A percentile compares a stretch with the other conserved stretches of the same genome.
Conservation (phyloP, 2,888 invertebrate species). For the Odontothrips loti region DNA sequence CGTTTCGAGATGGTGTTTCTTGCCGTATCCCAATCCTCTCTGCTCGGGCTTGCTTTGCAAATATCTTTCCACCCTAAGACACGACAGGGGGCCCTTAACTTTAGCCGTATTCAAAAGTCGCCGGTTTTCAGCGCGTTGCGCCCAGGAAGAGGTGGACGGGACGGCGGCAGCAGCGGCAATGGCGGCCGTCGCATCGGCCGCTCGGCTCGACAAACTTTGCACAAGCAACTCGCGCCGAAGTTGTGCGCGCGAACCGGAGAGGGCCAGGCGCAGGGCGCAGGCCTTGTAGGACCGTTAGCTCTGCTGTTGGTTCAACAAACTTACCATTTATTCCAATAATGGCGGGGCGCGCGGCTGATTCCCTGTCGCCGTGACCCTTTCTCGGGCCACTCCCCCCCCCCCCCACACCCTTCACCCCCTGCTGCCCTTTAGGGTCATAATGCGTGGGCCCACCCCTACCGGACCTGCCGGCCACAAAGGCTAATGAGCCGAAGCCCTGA, state of each 20-base stretch:
- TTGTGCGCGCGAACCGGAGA: not conserved
- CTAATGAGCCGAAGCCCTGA: not conserved
- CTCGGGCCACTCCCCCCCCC: not conserved
- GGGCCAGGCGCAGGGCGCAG: not conserved
- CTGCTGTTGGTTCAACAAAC: conserved; percentile 3
- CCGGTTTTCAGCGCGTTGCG: not conserved
- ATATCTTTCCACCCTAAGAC: too few relatives aligned
- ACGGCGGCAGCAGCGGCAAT: not conserved
- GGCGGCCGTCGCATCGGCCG: not conserved
- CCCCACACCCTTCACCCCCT: not conserved
- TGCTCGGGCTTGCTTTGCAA: too few relatives aligned
- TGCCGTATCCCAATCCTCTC: too few relatives aligned
- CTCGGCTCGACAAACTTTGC: not conserved
- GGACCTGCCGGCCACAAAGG: not conserved
- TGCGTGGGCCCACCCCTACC: too few relatives aligned
- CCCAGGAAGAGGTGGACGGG: not conserved
- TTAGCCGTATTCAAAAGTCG: too few relatives aligned
- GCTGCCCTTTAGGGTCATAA: too few relatives aligned
- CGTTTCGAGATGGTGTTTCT: too few relatives aligned
- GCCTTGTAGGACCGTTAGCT: too few relatives aligned
- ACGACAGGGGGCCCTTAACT: too few relatives aligned
- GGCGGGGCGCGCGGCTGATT: not conserved
- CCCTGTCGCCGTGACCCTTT: not conserved
- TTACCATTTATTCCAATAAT: conserved; percentile 8
- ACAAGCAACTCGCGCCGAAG: not conserved